Base-by-base conservation (phyloP, 2,888 invertebrate genomes). In the Lasioglossum malachurum region DNA sequence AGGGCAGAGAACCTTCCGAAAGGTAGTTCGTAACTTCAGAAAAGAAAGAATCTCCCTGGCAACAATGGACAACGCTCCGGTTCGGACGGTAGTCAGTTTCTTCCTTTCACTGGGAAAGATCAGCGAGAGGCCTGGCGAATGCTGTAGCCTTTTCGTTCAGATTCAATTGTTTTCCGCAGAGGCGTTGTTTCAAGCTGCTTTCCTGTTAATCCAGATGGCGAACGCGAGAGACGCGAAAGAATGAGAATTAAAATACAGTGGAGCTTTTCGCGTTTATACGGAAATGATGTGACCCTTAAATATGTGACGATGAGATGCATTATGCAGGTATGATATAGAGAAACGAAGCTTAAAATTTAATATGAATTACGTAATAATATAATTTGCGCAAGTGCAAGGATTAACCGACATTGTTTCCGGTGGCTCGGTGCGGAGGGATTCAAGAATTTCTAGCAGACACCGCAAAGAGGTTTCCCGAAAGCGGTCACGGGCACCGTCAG, bases 21-120 rank as follows among this genome's bases (percentile, higher is more conserved):
- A 49, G 35, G 74, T 81, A 84, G 74, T 77, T 82, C 74, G 57
- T 69, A 75, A 41, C 74, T 41, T 12, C 12, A 16, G 49, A 74
- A 49, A 41, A 69, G 69, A 4, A 49, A 69, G 69, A 23, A 23
- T 38, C 7, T 10, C n/a, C 23, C 3, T n/a, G 7, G 23, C 41
- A 72, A 82, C 82, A 84, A 84, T 84, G 80, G 69, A 41, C 64
- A 41, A 19, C 19, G 53, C 14, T 27, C 31, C 38, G 60, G 31
- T 31, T 31, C 64, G 53, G 23, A 23, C 53, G 23, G 23, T 2
- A 53, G 53, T 16, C 64, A 8, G 31, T 67, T 31, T 31, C 16
- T 67, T 19, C 3, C 35, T 31, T 31, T 35, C 19, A 7, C 67
- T 5, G 27, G 14, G 12, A 16, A 14, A 35, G 35, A 31, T 53